Evolutionary conservation across 2,113 vertebrate genomes (phyloP).

Genomic region (Carettochelys insculpta): DNA sequence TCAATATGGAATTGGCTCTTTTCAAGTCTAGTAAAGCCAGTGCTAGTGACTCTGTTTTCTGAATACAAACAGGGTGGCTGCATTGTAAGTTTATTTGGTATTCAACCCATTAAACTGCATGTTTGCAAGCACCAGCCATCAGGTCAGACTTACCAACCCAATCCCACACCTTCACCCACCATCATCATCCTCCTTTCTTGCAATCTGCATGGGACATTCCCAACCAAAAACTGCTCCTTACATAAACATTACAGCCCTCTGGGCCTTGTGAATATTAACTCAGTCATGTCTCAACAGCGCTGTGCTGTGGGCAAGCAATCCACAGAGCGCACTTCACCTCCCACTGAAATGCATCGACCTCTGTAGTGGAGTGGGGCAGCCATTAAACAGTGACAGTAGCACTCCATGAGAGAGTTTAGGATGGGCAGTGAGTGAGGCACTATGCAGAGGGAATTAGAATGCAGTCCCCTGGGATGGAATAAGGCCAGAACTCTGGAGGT

Average conservation of each 20-base stretch:
- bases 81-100: neutral
- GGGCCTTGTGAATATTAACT: slow-evolving; percentile 31
- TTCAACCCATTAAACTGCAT: neutral
- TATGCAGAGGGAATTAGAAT: neutral
- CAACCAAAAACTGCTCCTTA: neutral
- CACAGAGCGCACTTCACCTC: neutral
- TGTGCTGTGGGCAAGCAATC: neutral
- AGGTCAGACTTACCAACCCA: neutral
- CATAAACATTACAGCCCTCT: neutral
- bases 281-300: neutral
- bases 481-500: neutral
- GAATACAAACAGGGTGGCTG: neutral
- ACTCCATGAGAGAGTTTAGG: neutral
- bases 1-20: neutral
- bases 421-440: neutral
- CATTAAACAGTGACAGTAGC: accelerated
- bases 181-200: neutral
- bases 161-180: neutral
- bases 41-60: neutral
- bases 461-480: neutral
- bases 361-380: neutral
- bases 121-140: neutral
- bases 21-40: neutral
- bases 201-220: accelerated
- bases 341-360: neutral